Percentiles rank a stretch among this genome's conserved stretches.
These are phyloP conservation scores for Nemoura dubitans DNA, from an alignment of 2,888 invertebrate species.

Conservation along the genomic window DNA sequence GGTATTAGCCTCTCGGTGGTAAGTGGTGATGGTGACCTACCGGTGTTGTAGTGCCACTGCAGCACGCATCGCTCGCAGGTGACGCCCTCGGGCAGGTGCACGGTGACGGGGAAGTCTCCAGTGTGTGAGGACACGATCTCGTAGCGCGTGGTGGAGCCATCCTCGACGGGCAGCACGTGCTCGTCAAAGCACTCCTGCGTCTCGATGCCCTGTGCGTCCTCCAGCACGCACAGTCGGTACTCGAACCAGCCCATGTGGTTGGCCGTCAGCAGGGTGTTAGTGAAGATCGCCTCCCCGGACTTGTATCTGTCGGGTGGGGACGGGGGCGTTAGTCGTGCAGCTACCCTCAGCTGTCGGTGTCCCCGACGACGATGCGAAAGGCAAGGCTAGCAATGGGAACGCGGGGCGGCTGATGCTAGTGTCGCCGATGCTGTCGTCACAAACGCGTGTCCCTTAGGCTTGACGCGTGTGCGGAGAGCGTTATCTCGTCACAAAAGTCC, in stretches of 20 bases:
- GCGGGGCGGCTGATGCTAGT: too few species aligned
- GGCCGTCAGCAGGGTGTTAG: conserved; percentile 58
- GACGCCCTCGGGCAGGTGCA: conserved; percentile 60
- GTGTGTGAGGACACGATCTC: conserved; percentile 51
- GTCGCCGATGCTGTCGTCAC: too few species aligned
- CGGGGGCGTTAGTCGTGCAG: too few species aligned
- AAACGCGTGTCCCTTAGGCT: too few species aligned
- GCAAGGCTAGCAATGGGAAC: too few species aligned
- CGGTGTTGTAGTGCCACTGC: conserved; percentile 66
- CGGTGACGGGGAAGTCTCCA: conserved; percentile 53
- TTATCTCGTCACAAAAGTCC: too few species aligned
- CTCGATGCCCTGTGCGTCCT: conserved; percentile 53
- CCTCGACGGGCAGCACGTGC: conserved; percentile 50
- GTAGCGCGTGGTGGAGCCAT: conserved; percentile 53
- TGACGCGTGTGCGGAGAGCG: too few species aligned
- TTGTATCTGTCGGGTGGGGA: conserved; percentile 54
- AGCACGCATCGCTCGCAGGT: conserved; percentile 66
- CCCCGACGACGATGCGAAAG: too few species aligned
- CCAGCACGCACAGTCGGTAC: conserved; percentile 55
- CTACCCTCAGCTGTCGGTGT: too few species aligned
- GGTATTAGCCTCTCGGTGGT: too few species aligned
- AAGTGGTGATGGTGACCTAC: too few species aligned
- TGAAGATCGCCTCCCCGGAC: conserved; percentile 56
- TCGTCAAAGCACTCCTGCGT: conserved; percentile 55
- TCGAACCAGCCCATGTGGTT: conserved; percentile 59